phyloP scores from a whole-genome alignment of 2,797 vertebrate species.

The Girardinus metallicus region DNA sequence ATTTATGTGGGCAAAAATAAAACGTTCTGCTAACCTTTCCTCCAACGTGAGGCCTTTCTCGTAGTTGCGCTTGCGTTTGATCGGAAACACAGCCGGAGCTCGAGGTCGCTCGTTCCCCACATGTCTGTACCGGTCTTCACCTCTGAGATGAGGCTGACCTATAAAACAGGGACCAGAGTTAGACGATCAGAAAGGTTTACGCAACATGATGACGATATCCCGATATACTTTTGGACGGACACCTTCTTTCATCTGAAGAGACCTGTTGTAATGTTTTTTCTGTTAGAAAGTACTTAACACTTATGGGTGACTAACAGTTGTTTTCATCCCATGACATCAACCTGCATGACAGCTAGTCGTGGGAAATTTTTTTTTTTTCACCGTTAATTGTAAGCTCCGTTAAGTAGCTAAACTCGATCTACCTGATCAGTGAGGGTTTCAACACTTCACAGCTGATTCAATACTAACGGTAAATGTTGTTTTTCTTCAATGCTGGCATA shows the following conservation, averaged over 20 bases:
- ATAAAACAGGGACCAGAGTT: constrained; percentile 11
- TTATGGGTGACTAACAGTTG: constrained; percentile 56
- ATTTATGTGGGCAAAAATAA: not conserved
- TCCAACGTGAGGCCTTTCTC: constrained; percentile 78
- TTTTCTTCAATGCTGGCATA: constrained; percentile 71
- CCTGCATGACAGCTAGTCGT: constrained; percentile 67
- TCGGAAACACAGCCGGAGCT: constrained; percentile 69
- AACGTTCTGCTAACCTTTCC: constrained; percentile 71
- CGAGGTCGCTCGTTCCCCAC: constrained; percentile 76
- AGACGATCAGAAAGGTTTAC: not conserved
- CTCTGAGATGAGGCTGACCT: constrained; percentile 83
- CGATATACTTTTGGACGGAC: not conserved
- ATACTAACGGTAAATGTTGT: constrained; percentile 83
- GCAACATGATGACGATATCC: not conserved
- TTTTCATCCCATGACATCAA: constrained; percentile 69
- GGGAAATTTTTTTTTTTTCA: constrained; percentile 74
- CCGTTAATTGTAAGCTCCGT: constrained; percentile 83
- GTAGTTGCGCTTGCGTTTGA: constrained; percentile 79
- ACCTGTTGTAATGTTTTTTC: constrained; percentile 7
- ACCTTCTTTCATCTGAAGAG: not conserved
- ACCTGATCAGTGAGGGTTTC: constrained; percentile 76
- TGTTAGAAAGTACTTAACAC: not conserved
- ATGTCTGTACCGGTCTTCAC: constrained; percentile 82
- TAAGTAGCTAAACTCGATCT: constrained; percentile 79
- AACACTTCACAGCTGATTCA: constrained; percentile 81